Evolutionary conservation across 2,797 vertebrate species (phyloP), one percentile per base, ranked within the genome.

Genomic region (Alcedo atthis): DNA sequence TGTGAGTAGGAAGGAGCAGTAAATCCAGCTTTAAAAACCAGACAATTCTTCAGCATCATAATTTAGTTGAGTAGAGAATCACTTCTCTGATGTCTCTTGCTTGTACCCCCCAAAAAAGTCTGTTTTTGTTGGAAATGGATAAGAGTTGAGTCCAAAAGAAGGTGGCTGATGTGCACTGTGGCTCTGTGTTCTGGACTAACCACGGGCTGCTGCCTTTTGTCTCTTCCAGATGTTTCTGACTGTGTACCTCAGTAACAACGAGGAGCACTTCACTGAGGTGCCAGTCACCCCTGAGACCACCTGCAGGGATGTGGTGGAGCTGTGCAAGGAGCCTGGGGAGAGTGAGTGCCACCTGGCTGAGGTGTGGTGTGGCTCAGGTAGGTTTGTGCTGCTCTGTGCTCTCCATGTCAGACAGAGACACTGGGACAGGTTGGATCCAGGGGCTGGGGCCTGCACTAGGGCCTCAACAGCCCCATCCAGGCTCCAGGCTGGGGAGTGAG

Each of bases 251-350:
- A 99, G 99, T 97, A 99, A 99, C 97, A 99, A 98, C 15, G 99
- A 99, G 96, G 99, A 99, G 96, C 99, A 99, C 97, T 99, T 99
- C 97, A 99, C 98, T 3, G 99, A 99, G 98, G 99, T 99, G 58
- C 99, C 99, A 1, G 98, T 99, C 80, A 99, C 99, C 26, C 98
- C 99, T 0, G 99, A 99, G 81, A 99, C 99, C 0, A 95, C 98
- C 37, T 99, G 99, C 97, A 97, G 98, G 53, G 99, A 99, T 25
- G 98, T 99, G 93, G 98, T 99, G 96, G 99, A 99, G 74, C 97
- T 99, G 90, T 99, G 99, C 97, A 99, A 99, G 94, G 99, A 99
- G 92, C 98, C 99, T 0, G 99, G 99, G 8, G 99, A 99, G 97
- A 97, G 68, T 0, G 98, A 99, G 64, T 99, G 99, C 95, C 98